phyloP scores from a whole-genome alignment of 2,888 invertebrate species.

The Chrysomela aeneicollis region DNA sequence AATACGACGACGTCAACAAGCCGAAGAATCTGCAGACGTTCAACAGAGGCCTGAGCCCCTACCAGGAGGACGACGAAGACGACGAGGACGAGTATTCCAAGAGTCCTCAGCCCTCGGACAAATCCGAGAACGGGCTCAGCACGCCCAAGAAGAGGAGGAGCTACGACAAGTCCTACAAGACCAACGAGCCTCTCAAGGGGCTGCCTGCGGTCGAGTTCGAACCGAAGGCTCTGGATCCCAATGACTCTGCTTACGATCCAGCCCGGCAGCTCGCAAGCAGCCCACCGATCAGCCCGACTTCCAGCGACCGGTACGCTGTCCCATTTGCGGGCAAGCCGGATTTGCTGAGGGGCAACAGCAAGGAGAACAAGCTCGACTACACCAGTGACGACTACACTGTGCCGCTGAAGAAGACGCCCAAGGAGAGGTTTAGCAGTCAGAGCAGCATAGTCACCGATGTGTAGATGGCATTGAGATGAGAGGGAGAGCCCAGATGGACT shows the following conservation, averaged over 20 bases:
- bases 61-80: constrained; percentile 41
- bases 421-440: constrained; percentile 52
- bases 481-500: not conserved
- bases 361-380: constrained; percentile 38
- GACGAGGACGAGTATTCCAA: constrained; percentile 54
- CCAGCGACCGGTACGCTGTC: constrained; percentile 40
- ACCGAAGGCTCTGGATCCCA: constrained; percentile 79
- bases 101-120: constrained; percentile 45
- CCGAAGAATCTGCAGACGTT: constrained; percentile 28
- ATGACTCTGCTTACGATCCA: constrained; percentile 30
- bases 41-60: constrained; percentile 39
- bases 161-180: constrained; percentile 85
- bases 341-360: constrained; percentile 37
- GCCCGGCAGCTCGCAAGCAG: constrained; percentile 22
- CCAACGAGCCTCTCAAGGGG: constrained; percentile 79
- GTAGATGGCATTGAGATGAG: constrained; percentile 27
- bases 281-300: constrained; percentile 40
- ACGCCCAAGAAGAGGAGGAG: constrained; percentile 70
- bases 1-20: constrained; percentile 46
- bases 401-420: constrained; percentile 43
- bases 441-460: constrained; percentile 57
- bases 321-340: constrained; percentile 45
- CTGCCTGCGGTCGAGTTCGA: constrained; percentile 82
- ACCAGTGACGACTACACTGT: constrained; percentile 49
- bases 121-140: constrained; percentile 42